A percentile compares a stretch with the other conserved stretches of the same genome.
Conservation (phyloP, 2,888 invertebrate genomes). For the Caenorhabditis sp. region DNA sequence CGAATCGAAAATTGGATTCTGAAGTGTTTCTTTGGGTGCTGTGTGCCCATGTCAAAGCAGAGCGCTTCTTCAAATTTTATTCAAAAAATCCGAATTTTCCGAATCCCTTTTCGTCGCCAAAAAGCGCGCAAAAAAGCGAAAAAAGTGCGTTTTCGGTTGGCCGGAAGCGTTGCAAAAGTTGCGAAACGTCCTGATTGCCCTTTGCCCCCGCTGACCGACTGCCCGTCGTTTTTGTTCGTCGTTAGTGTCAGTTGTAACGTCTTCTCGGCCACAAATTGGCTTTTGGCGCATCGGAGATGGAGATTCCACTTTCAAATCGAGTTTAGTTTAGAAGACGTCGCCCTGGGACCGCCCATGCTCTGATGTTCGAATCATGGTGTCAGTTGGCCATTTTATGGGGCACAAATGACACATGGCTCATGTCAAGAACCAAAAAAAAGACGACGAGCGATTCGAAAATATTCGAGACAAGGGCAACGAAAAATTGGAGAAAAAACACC, state of each 20-base stretch:
- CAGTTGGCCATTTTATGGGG: conserved; percentile 27
- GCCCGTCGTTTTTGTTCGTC: conserved; percentile 25
- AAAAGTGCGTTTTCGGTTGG: no score
- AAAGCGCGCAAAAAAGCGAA: no score
- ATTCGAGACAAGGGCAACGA: conserved; percentile 8
- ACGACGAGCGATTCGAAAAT: conserved; percentile 3
- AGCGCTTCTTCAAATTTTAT: no score
- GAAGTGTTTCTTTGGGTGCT: conserved; percentile 44
- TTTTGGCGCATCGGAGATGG: conserved; percentile 48
- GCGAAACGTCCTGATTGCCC: conserved; percentile 41
- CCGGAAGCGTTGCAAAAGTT: conserved; percentile 11
- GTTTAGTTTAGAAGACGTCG: conserved; percentile 24
- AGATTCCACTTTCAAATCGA: conserved; percentile 35
- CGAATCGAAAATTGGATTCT: conserved; percentile 57
- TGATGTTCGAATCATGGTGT: conserved; percentile 52
- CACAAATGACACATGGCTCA: conserved; percentile 26
- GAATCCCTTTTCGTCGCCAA: neutral
- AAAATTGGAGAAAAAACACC: neutral
- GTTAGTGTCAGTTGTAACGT: conserved; percentile 47
- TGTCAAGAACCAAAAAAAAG: neutral
- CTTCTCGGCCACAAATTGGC: conserved; percentile 51
- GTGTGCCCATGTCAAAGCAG: no score
- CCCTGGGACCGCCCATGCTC: conserved; percentile 7
- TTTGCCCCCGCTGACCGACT: neutral
- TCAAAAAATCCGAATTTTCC: no score